phyloP scores from a whole-genome alignment of 2,113 vertebrate species.

The Dinomys branickii region DNA sequence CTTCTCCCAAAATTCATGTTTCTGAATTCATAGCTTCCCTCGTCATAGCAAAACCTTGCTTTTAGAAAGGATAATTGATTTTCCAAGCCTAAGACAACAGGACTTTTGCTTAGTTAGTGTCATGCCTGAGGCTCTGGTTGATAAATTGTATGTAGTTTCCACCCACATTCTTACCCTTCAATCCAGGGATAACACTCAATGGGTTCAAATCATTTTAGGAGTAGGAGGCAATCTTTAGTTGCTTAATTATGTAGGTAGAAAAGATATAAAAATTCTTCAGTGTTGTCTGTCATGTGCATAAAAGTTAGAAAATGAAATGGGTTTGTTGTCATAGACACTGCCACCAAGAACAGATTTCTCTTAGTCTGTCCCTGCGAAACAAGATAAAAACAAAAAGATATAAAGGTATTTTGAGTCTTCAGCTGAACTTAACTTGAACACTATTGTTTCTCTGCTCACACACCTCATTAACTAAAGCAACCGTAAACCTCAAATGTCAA shows the following conservation, averaged over 20 bases:
- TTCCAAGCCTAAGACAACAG: neutral
- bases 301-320: slow-evolving; percentile 58
- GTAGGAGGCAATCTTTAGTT: neutral
- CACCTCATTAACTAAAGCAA: slow-evolving; percentile 70
- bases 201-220: slow-evolving; percentile 28
- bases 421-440: slow-evolving; percentile 65
- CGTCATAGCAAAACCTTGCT: neutral
- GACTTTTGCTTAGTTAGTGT: neutral
- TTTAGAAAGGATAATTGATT: neutral
- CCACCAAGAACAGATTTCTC: slow-evolving; percentile 49
- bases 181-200: neutral
- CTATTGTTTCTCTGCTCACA: slow-evolving; percentile 66
- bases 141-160: neutral
- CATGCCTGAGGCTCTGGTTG: neutral
- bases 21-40: neutral
- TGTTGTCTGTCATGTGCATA: slow-evolving; percentile 42
- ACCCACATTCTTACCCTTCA: slow-evolving; percentile 7
- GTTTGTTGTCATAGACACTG: slow-evolving; percentile 69
- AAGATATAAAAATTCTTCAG: slow-evolving; percentile 40
- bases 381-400: slow-evolving; percentile 64
- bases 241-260: slow-evolving; percentile 61
- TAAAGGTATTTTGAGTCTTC: slow-evolving; percentile 62
- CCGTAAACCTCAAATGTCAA: slow-evolving; percentile 60
- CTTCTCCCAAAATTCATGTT: neutral
- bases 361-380: slow-evolving; percentile 47